These are phyloP conservation scores for Sceloporus undulatus DNA, from an alignment of 2,113 vertebrate species.

Conservation along the genomic window DNA sequence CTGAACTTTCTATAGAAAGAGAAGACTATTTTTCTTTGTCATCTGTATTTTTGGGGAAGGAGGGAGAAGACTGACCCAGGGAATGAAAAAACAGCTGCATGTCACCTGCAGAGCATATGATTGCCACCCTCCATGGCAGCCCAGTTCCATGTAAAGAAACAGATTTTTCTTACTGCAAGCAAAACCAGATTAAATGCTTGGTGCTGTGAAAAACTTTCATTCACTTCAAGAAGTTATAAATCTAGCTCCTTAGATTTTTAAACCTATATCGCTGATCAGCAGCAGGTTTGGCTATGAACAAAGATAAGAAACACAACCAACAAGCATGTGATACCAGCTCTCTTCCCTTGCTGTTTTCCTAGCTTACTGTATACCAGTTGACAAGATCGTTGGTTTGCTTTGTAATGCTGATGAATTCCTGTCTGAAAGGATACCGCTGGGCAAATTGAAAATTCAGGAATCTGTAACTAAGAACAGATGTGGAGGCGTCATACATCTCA, in stretches of 20 bases:
- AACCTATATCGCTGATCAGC: neutral
- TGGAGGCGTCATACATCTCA: slow-evolving; percentile 32
- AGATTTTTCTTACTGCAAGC: neutral
- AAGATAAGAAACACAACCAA: slow-evolving; percentile 28
- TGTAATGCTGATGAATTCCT: slow-evolving; percentile 23
- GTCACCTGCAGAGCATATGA: too few relatives aligned
- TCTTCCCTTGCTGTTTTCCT: slow-evolving; percentile 43
- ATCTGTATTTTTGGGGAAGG: too few relatives aligned
- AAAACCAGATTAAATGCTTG: neutral
- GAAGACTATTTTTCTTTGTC: too few relatives aligned
- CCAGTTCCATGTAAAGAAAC: neutral
- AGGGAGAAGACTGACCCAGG: too few relatives aligned
- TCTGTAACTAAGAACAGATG: slow-evolving; percentile 41
- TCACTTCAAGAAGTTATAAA: neutral
- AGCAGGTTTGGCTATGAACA: slow-evolving; percentile 8
- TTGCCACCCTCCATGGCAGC: neutral
- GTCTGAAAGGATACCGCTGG: slow-evolving; percentile 51
- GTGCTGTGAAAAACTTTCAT: neutral
- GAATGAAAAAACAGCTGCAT: too few relatives aligned
- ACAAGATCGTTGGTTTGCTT: slow-evolving; percentile 52
- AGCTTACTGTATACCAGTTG: slow-evolving; percentile 49
- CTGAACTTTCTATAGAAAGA: too few relatives aligned
- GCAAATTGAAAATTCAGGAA: slow-evolving; percentile 42
- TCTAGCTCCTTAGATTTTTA: neutral
- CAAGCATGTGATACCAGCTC: slow-evolving; percentile 31